Evolutionary conservation across 2,888 invertebrate genomes (phyloP).

Genomic region (Chironomus tentans): DNA sequence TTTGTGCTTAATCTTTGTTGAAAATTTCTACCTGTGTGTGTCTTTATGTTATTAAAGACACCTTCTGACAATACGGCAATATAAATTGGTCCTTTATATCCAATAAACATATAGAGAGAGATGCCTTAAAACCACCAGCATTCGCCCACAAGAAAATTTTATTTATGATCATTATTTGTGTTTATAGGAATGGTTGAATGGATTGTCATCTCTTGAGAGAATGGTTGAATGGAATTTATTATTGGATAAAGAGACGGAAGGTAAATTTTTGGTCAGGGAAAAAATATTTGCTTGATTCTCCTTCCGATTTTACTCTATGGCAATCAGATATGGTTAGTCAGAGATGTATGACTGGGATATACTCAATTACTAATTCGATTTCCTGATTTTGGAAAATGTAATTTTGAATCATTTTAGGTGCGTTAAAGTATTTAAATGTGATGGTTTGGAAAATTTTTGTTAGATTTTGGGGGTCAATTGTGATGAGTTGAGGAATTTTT

Average conservation of each 20-base stretch:
- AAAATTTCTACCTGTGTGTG: neutral
- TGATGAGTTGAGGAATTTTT: too few relatives aligned
- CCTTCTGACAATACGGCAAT: neutral
- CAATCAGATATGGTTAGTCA: too few relatives aligned
- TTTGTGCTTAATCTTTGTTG: conserved; percentile 25
- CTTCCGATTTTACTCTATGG: neutral
- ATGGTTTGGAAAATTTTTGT: too few relatives aligned
- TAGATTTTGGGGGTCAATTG: too few relatives aligned
- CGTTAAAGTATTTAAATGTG: too few relatives aligned
- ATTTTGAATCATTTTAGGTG: too few relatives aligned
- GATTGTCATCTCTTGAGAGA: neutral
- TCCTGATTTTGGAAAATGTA: neutral
- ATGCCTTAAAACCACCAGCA: conserved; percentile 3
- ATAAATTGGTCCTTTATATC: too few relatives aligned
- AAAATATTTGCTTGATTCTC: neutral
- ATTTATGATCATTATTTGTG: conserved; percentile 25
- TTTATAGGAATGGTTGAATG: neutral
- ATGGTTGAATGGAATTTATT: conserved; percentile 16
- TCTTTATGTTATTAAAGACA: neutral
- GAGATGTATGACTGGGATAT: neutral
- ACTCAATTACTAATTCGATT: conserved; percentile 1
- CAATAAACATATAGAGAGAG: neutral
- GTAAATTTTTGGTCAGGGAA: neutral
- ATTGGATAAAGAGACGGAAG: conserved; percentile 11
- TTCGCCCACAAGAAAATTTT: conserved; percentile 24